phyloP scores from a whole-genome alignment of 2,888 invertebrate species.

The Ennomos quercinarius region DNA sequence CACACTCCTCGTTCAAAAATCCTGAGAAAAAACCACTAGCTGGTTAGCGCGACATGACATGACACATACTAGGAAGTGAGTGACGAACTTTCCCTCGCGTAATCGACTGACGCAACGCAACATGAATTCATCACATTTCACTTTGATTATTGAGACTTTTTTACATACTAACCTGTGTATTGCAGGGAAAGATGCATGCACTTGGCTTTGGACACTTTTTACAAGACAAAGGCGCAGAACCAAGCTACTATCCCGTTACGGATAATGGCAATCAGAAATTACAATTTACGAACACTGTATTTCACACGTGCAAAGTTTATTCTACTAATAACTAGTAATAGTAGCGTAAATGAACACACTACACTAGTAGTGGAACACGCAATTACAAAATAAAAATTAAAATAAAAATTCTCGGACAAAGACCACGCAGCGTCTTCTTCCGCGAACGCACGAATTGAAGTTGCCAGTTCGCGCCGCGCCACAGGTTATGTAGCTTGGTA shows the following conservation, averaged over 20 bases:
- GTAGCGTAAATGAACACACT: slow-evolving; percentile 60
- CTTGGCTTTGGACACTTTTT: slow-evolving; percentile 83
- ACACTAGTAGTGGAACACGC: slow-evolving; percentile 58
- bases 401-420: slow-evolving; percentile 76
- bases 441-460: slow-evolving; percentile 61
- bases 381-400: slow-evolving; percentile 73
- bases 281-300: slow-evolving; percentile 55
- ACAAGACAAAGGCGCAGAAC: slow-evolving; percentile 80
- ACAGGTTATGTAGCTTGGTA: slow-evolving; percentile 13
- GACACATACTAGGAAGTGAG: slow-evolving; percentile 78
- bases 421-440: slow-evolving; percentile 75
- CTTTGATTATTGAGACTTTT: slow-evolving; percentile 22
- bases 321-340: slow-evolving; percentile 66
- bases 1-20: slow-evolving; percentile 84
- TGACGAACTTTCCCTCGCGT: slow-evolving; percentile 77
- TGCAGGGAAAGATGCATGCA: slow-evolving; percentile 86
- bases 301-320: slow-evolving; percentile 58
- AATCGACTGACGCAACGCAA: slow-evolving; percentile 62
- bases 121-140: slow-evolving; percentile 33
- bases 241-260: slow-evolving; percentile 84
- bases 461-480: slow-evolving; percentile 1
- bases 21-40: slow-evolving; percentile 65
- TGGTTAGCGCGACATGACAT: slow-evolving; percentile 52
- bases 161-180: slow-evolving; percentile 77
- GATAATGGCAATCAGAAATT: slow-evolving; percentile 79